Evolutionary conservation across 2,888 invertebrate species (phyloP), one percentile per base, ranked within the genome.

Genomic region (Bombyx huttoni): DNA sequence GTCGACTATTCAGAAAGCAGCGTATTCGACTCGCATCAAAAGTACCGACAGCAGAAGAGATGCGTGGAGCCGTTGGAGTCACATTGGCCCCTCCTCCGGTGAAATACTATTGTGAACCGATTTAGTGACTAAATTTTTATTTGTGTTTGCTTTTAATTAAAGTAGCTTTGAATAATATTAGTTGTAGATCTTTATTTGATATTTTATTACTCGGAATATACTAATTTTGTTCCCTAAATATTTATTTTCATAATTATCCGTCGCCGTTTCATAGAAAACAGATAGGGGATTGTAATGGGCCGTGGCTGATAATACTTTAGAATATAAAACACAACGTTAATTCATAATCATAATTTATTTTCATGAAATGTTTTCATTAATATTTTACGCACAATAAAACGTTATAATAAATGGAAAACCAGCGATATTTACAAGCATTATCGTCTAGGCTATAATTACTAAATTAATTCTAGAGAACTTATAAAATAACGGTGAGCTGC

Each of bases 31-130:
- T 92, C 8, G 87, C 90, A 5, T 70, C 71, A 5, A 73, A 78
- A 0, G 66, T 73, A 0, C 81, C 92, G 0, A 63, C 78, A 0
- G 53, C 55, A 7, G 64, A 70, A 46, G 89, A 92, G 65, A 89
- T 94, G 78, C 84, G 85, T 50, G 95, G 95, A 3, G 91, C 91
- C 13, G 92, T 93, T 54, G 96, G 96, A 5, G 91, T 96, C 8
- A 95, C 94, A 0, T 76, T 96, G 10, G 81, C 92, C 0, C 95
- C 96, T 0, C 91, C 91, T 35, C 70, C 79, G 0, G 91, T 76
- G 1, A 55, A 65, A 10, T 84, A 68, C 51, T 68, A 68, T 54
- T 83, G 88, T 58, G 79, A 83, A 50, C 57, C 67, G 33, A 10
- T 46, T 48, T 52, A 34, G 47, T 46, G n/a, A 34, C 34, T 24